phyloP scores from a whole-genome alignment of 2,113 vertebrate genomes.

The Paralichthys olivaceus region DNA sequence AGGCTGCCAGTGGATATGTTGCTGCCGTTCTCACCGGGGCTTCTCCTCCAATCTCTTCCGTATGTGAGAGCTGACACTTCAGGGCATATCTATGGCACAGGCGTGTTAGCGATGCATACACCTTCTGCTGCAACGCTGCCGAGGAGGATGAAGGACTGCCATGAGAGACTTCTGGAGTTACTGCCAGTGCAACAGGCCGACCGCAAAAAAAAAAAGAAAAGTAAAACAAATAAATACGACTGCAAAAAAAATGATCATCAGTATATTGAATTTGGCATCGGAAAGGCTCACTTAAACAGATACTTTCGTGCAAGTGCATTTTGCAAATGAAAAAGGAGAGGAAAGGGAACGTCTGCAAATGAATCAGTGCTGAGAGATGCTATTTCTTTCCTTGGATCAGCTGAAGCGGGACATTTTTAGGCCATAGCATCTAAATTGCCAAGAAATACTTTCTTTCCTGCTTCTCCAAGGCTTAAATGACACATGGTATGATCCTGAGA shows the following conservation, averaged over 20 bases:
- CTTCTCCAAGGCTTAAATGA: constrained; percentile 37
- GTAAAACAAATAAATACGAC: constrained; percentile 17
- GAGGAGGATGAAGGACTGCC: constrained; percentile 55
- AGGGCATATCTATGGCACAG: constrained; percentile 71
- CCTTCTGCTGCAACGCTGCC: constrained; percentile 64
- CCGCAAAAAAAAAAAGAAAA: constrained; percentile 27
- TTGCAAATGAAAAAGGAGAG: constrained; percentile 12
- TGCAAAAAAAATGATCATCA: constrained; percentile 27
- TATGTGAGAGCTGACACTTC: constrained; percentile 74
- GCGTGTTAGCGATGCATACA: constrained; percentile 63
- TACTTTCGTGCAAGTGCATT: constrained; percentile 26
- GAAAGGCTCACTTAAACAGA: constrained; percentile 10
- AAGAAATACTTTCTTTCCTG: constrained; percentile 6
- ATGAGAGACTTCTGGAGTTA: constrained; percentile 54
- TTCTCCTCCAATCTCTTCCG: constrained; percentile 55
- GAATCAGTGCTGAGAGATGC: constrained; percentile 51
- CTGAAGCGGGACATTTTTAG: constrained; percentile 53
- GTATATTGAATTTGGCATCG: constrained; percentile 3
- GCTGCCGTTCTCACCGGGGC: constrained; percentile 58
- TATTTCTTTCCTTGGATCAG: constrained; percentile 41
- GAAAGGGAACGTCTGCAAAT: constrained; percentile 6
- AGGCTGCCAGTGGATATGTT: constrained; percentile 66
- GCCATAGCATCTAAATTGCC: constrained; percentile 37
- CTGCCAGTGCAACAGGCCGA: constrained; percentile 60
- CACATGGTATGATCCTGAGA: constrained; percentile 19